Evolutionary conservation across 2,797 vertebrate species (phyloP).

Genomic region (Hafferia zeledoni): DNA sequence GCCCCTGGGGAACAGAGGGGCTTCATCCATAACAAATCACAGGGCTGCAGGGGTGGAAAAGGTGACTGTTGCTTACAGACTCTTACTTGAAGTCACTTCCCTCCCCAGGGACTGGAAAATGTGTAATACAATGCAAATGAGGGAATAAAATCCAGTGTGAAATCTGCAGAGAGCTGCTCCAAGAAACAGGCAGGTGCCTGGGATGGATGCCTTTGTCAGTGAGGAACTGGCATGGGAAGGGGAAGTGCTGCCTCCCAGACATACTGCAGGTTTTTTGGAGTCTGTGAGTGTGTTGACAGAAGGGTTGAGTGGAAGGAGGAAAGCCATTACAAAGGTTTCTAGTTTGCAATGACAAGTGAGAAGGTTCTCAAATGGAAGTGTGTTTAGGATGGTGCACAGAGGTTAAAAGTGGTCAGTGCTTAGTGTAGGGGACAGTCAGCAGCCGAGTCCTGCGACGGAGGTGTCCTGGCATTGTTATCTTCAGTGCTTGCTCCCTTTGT

Average conservation of each 20-base stretch:
- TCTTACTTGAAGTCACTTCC: not conserved
- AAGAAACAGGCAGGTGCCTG: not conserved
- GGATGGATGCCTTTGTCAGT: fast-evolving
- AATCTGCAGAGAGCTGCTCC: not conserved
- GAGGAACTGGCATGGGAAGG: not conserved
- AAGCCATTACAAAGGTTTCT: not conserved
- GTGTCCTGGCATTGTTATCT: not conserved
- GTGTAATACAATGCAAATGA: constrained; percentile 7
- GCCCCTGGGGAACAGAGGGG: not conserved
- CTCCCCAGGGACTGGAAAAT: constrained; percentile 11
- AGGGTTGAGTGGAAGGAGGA: not conserved
- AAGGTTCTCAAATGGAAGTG: not conserved
- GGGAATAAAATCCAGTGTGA: not conserved
- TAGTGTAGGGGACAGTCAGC: not conserved
- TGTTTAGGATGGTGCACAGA: not conserved
- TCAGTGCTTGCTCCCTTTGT: not conserved
- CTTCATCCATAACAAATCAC: not conserved
- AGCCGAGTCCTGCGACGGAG: not conserved
- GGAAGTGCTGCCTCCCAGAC: not conserved
- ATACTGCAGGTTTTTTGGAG: not conserved
- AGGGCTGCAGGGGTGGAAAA: not conserved
- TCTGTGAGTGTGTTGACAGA: not conserved
- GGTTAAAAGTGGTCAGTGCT: not conserved
- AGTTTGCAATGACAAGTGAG: not conserved
- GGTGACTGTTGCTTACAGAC: not conserved